Evolutionary conservation across 2,113 vertebrate genomes (phyloP), one percentile per base, ranked within the genome.

Genomic region (Platysternon megacephalum): DNA sequence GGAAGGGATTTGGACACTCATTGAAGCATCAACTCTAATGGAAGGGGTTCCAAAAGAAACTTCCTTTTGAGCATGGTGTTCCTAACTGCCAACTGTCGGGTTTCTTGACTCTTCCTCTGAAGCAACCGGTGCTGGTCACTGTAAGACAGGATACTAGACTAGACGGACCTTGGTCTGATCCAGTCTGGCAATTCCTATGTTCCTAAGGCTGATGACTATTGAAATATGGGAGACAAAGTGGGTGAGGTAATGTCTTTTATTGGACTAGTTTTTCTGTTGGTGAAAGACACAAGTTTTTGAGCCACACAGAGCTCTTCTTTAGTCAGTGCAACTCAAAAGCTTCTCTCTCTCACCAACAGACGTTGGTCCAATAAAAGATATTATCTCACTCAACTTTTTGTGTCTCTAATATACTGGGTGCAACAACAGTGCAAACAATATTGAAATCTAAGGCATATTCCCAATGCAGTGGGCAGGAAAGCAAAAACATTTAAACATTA

Each of bases 181-280:
- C 39, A 76, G 6, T 12, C 16, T 8, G 32, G 48, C 0, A 0
- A n/a, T 7, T 11, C 6, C 26, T 78, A 51, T 53, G 1, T 12
- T 46, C 3, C 35, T 48, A 13, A 1, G 0, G 72, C 28, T 19
- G 7, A 61, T 61, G 78, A 35, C 1, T 8, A n/a, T 21, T 49
- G 21, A 53, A 85, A 53, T 35, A 42, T 0, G 0, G 1, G 21
- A 14, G 39, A 72, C 42, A 84, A 39, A 0, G 1, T 22, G 35
- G 5, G 22, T 32, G 16, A 22, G 53, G 53, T n/a, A 16, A 78
- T 0, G 1, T 5, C 44, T 22, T 48, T 3, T 82, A 53, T 55
- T 26, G 82, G 89, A 0, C 8, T 8, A 5, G 3, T 35, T 26
- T 28, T 2, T 0, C 10, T 80, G 44, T 44, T 39, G 48, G 8